Base-by-base conservation (phyloP, 2,888 invertebrate species). In the Drosophila recens region DNA sequence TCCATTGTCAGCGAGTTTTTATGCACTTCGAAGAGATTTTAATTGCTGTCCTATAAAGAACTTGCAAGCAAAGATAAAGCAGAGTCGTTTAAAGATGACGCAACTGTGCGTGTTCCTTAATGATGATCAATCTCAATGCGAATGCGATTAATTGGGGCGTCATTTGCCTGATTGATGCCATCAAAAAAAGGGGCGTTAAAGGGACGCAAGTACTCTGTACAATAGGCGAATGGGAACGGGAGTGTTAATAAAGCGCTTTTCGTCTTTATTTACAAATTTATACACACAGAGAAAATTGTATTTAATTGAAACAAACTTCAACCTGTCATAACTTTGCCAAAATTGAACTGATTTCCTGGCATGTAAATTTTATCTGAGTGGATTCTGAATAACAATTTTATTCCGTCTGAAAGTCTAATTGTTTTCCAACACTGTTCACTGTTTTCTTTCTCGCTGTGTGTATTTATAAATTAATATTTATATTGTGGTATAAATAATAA, bases 91-190 rank as follows among this genome's bases (percentile, higher is more conserved):
- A n/a, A 48, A 45, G 34, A 15, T 40, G 38, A 49, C 30, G 48
- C 17, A 17, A 48, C 48, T 33, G 48, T 30, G 63, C 38, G 23
- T 38, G 36, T 56, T 15, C 38, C 10, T 13, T 15, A 54, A 11
- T 53, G 57, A 48, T 63, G 59, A 86, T 88, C 81, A 84, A 80
- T 86, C 79, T 86, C 76, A 80, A 83, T 79, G 53, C 43, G 74
- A 74, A 66, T 69, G 69, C 74, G 69, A 79, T 83, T 83, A 83
- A 84, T 88, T 88, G 78, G 45, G 42, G 34, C 23, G 8, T 27
- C 15, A 8, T 17, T 72, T 45, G 53, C 66, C 56, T 74, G 71
- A 75, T 70, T 67, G 64, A 79, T 65, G 67, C 20, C 30, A 33
- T 3, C 11, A 56, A 30, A 9, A n/a, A n/a, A 11, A 15, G n/a